These are phyloP conservation scores for Drosophila erecta DNA, from an alignment of 1,140 invertebrate genomes.

Conservation along the genomic window DNA sequence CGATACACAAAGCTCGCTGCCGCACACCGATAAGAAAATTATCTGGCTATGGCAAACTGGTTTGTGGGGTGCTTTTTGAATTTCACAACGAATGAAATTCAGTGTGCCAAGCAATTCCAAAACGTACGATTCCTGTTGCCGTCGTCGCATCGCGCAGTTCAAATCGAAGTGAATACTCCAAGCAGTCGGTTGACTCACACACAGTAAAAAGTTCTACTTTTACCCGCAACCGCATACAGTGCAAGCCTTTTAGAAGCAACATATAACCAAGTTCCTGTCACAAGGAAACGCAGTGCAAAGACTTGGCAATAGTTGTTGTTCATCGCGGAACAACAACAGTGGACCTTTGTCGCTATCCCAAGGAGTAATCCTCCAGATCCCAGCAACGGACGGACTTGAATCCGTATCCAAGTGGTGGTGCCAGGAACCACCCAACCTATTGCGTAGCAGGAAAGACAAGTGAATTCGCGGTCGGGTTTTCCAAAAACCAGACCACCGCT, in stretches of 20 bases:
- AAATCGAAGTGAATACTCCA: slow-evolving; percentile 57
- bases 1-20: slow-evolving; percentile 32
- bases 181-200: slow-evolving; percentile 65
- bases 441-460: slow-evolving; percentile 55
- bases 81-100: slow-evolving; percentile 83
- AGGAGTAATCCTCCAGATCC: slow-evolving; percentile 14
- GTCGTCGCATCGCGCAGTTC: slow-evolving; percentile 13
- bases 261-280: slow-evolving; percentile 33
- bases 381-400: slow-evolving; percentile 58
- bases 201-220: slow-evolving; percentile 27
- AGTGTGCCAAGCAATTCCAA: slow-evolving; percentile 12
- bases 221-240: too few relatives aligned
- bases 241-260: too few relatives aligned
- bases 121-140: slow-evolving; percentile 25
- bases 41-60: slow-evolving; percentile 67
- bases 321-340: slow-evolving; percentile 58
- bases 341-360: slow-evolving; percentile 29
- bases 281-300: slow-evolving; percentile 27
- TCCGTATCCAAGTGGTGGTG: slow-evolving; percentile 61
- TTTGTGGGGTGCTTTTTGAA: slow-evolving; percentile 74
- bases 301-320: slow-evolving; percentile 50
- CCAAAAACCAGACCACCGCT: slow-evolving; percentile 59
- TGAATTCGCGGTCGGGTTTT: slow-evolving; percentile 64
- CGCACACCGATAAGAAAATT: slow-evolving; percentile 39
- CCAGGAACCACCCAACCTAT: slow-evolving; percentile 66